Conservation (phyloP, 2,113 vertebrate genomes). For the Pandion haliaetus region DNA sequence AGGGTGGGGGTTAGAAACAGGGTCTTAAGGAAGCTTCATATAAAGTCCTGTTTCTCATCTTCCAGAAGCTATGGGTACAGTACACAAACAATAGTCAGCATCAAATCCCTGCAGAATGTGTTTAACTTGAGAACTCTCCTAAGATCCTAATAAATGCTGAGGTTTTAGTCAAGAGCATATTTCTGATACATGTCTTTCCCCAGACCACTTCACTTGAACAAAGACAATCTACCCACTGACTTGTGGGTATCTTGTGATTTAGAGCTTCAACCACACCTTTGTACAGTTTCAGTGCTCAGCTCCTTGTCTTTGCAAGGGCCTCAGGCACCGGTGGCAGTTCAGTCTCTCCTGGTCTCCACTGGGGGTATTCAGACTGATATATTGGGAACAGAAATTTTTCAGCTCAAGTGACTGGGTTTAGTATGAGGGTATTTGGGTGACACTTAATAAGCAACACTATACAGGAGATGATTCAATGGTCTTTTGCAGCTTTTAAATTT, state of each 20-base stretch:
- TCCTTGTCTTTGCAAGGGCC: neutral
- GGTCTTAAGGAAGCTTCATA: neutral
- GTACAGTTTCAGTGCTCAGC: neutral
- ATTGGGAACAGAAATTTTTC: neutral
- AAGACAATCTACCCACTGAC: neutral
- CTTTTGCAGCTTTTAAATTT: neutral
- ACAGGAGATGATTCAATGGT: neutral
- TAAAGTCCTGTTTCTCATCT: neutral
- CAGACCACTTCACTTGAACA: neutral
- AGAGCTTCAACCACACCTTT: neutral
- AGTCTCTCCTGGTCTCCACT: neutral
- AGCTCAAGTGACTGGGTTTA: neutral
- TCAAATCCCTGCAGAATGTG: neutral
- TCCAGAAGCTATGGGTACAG: neutral
- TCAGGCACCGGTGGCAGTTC: neutral
- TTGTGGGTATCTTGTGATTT: neutral
- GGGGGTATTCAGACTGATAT: neutral
- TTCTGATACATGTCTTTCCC: neutral
- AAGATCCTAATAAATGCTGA: neutral
- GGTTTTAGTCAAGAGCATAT: neutral
- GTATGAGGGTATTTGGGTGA: neutral
- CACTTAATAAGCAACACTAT: neutral
- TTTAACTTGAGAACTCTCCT: neutral
- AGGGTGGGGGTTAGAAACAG: neutral
- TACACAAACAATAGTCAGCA: neutral